These are phyloP conservation scores for Platycheirus albimanus DNA, from an alignment of 2,888 invertebrate species.

Conservation along the genomic window DNA sequence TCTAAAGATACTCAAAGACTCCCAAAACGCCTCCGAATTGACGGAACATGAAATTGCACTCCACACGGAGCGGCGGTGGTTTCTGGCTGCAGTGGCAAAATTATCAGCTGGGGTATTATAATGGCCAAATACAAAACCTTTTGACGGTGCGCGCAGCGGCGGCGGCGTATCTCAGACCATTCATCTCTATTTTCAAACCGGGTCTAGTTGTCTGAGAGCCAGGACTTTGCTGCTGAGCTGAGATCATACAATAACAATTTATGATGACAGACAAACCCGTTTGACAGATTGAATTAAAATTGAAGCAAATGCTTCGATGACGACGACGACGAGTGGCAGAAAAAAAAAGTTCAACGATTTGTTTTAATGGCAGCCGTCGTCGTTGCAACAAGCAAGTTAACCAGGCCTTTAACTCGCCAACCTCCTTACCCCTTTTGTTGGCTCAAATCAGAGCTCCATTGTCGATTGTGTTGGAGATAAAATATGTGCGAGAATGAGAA, in stretches of 20 bases:
- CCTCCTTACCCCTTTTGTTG: neutral
- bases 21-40: slow-evolving; percentile 5
- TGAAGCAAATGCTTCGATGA: slow-evolving; percentile 43
- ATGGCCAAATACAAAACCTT: neutral
- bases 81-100: no score
- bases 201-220: neutral
- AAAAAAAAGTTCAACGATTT: slow-evolving; percentile 53
- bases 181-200: neutral
- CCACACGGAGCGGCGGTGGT: no score
- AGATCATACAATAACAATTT: slow-evolving; percentile 47
- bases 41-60: slow-evolving; percentile 14
- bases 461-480: slow-evolving; percentile 41
- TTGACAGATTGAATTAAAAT: slow-evolving; percentile 42
- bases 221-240: slow-evolving; percentile 9
- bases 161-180: neutral
- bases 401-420: slow-evolving; percentile 15
- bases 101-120: neutral
- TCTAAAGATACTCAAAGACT: neutral
- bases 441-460: slow-evolving; percentile 21
- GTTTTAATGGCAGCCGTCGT: slow-evolving; percentile 52
- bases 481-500: slow-evolving; percentile 49
- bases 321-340: neutral
- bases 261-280: slow-evolving; percentile 51
- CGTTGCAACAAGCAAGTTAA: slow-evolving; percentile 48
- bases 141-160: no score